Conservation (phyloP, 92 coral and sea anemone species). For the Phenganax subtilis region DNA sequence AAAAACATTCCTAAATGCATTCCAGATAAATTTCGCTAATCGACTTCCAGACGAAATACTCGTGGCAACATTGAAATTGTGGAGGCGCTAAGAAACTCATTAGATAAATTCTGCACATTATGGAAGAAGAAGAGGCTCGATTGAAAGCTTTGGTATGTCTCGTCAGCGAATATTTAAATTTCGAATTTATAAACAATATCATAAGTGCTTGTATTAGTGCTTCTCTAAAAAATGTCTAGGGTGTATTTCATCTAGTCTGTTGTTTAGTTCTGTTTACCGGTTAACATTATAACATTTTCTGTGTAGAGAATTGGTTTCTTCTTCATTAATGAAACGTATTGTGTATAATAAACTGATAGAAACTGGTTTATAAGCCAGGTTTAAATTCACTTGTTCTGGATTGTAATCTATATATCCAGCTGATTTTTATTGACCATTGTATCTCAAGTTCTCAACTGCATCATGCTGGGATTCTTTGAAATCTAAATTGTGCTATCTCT, state of each 20-base stretch:
- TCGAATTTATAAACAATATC: background rate
- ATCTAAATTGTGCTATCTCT: background rate
- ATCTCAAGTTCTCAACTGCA: background rate
- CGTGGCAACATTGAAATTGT: background rate
- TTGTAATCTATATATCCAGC: background rate
- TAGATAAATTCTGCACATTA: background rate
- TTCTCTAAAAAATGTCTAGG: background rate
- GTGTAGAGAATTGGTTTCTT: background rate
- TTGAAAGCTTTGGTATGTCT: conserved; percentile 24
- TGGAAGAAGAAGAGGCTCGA: conserved; percentile 40
- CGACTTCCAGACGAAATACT: background rate
- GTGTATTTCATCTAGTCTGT: background rate
- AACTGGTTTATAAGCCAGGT: background rate
- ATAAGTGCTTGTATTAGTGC: conserved; percentile 7
- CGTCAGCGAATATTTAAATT: background rate
- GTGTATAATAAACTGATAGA: background rate
- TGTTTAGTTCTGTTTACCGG: background rate
- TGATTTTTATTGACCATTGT: background rate
- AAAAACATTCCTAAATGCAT: conserved; percentile 14
- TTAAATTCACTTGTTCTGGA: conserved; percentile 8
- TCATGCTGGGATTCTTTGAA: conserved; percentile 1
- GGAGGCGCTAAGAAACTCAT: background rate
- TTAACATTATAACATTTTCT: background rate
- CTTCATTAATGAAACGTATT: background rate
- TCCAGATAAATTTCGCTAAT: conserved; percentile 3